Base-by-base conservation (phyloP, 2,113 vertebrate species). In the Limanda limanda region DNA sequence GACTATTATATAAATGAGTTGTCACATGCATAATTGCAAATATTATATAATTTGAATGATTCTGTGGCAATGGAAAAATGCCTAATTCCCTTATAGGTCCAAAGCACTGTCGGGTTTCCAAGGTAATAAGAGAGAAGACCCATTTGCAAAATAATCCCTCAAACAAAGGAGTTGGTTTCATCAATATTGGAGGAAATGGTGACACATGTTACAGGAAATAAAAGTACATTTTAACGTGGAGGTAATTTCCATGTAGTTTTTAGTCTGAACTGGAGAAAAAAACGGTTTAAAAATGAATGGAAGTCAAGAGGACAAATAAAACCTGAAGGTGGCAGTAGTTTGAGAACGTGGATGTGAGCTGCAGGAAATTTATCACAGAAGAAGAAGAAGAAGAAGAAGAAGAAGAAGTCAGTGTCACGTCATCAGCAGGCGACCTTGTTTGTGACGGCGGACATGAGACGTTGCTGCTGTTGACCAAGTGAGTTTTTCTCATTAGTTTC, bases 341-440 rank as follows among this genome's bases (percentile, higher is more conserved):
- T 15, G 5, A 57, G 7, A 20, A 21, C n/a, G 35, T 18, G 42
- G 17, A 65, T 21, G 11, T 4, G 2, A 37, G 17, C 48, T 45
- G 35, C 52, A n/a, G 15, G 9, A 1, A 61, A n/a, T 24, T 0
- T n/a, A 27, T 3, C n/a, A 37, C 5, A 1, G 40, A 23, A 42
- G 62, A 58, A 56, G 31, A 40, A 20, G 47, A 1, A 40, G 51
- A n/a, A n/a, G n/a, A n/a, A 1, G 40, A 23, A 42, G 62, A 58
- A 56, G 31, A 40, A 20, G 47, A 1, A 40, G 51, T 6, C 18
- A 2, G 1, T 0, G 2, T 4, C 4, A 74, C 86, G 90, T 91
- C 79, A 90, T 91, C 78, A 79, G 35, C 0, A 24, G 0, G 79
- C 86, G 88, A 83, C 86, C 12, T 23, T 17, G 17, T 14, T 1